Conservation (phyloP, 2,797 vertebrate species). For the Atherinosoma microstoma region DNA sequence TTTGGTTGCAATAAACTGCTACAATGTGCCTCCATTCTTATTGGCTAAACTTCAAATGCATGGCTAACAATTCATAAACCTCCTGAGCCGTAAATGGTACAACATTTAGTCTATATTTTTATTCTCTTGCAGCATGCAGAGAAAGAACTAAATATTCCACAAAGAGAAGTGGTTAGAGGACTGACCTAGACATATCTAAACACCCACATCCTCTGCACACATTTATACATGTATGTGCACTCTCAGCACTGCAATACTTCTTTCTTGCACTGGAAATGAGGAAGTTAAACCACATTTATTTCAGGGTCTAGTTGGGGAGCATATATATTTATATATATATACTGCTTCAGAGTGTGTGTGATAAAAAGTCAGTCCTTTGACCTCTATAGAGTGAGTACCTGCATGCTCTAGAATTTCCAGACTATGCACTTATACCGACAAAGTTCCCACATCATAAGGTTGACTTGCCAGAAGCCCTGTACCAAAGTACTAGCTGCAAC, state of each 20-base stretch:
- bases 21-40: background rate
- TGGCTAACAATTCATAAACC: background rate
- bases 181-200: background rate
- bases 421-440: background rate
- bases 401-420: background rate
- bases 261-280: background rate
- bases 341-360: background rate
- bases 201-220: constrained; percentile 19
- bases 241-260: background rate
- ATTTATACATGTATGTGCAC: too few species aligned
- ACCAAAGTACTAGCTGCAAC: background rate
- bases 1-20: background rate
- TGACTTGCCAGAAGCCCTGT: background rate
- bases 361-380: background rate
- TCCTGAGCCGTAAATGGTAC: background rate
- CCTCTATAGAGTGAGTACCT: background rate
- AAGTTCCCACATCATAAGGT: background rate
- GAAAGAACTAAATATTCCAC: background rate
- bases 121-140: background rate
- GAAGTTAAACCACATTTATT: background rate
- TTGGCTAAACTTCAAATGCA: background rate
- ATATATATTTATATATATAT: too few species aligned
- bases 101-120: background rate
- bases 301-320: background rate
- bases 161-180: constrained; percentile 1